These are phyloP conservation scores for Hemichromis elongatus DNA, from an alignment of 2,113 vertebrate species.

Conservation along the genomic window DNA sequence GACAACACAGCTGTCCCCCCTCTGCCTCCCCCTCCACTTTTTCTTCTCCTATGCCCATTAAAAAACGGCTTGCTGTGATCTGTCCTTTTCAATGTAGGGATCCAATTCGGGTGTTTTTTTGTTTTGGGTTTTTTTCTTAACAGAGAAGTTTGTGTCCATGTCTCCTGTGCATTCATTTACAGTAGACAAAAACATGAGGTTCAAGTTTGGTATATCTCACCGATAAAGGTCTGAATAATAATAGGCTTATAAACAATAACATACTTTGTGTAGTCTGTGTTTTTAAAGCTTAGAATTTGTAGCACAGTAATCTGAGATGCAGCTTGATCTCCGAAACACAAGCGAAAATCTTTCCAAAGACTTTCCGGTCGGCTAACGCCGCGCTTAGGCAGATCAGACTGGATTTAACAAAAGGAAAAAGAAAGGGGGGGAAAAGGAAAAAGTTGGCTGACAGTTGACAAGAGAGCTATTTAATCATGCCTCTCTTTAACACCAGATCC, in stretches of 20 bases:
- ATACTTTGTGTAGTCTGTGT: background rate
- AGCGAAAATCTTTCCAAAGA: conserved; percentile 25
- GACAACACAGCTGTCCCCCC: conserved; percentile 19
- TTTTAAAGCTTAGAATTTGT: background rate
- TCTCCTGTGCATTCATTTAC: background rate
- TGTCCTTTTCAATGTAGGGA: conserved; percentile 17
- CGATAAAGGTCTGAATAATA: background rate
- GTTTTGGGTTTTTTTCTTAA: background rate
- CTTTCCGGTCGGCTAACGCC: conserved; percentile 25
- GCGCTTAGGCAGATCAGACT: conserved; percentile 33
- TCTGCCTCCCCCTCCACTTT: background rate
- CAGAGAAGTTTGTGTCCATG: background rate
- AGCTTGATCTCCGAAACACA: background rate
- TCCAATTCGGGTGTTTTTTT: background rate
- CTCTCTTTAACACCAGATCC: conserved; percentile 32
- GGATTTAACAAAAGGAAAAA: background rate
- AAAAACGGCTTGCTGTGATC: conserved; percentile 56
- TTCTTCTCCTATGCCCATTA: conserved; percentile 38
- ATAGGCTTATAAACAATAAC: background rate
- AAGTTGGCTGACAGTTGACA: conserved; percentile 60
- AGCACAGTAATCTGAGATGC: background rate
- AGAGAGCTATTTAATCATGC: conserved; percentile 63
- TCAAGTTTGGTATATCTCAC: background rate
- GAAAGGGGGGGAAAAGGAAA: background rate
- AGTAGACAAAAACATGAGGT: background rate